phyloP scores from a whole-genome alignment of 1,140 invertebrate genomes.

The Leptinotarsa defecta region DNA sequence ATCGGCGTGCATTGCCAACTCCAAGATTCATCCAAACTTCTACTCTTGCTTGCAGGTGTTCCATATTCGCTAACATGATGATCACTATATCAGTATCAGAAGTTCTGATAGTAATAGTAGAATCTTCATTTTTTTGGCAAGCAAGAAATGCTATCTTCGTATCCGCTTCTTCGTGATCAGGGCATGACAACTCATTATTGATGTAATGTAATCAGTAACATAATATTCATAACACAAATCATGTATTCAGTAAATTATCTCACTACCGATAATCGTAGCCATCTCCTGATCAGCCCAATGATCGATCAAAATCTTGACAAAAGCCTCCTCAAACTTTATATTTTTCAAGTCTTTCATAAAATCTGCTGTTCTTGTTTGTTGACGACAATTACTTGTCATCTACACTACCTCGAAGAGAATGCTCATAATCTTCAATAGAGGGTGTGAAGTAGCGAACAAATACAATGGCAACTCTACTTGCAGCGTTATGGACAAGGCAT shows the following conservation, averaged over 20 bases:
- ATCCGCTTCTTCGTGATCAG: slow-evolving; percentile 50
- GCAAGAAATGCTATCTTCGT: slow-evolving; percentile 49
- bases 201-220: slow-evolving; percentile 28
- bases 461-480: slow-evolving; percentile 36
- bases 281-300: slow-evolving; percentile 33
- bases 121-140: slow-evolving; percentile 41
- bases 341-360: slow-evolving; percentile 36
- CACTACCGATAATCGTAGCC: slow-evolving; percentile 28
- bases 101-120: slow-evolving; percentile 32
- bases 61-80: slow-evolving; percentile 25
- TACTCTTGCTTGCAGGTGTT: slow-evolving; percentile 28
- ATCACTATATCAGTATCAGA: slow-evolving; percentile 28
- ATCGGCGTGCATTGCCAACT: slow-evolving; percentile 29
- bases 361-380: slow-evolving; percentile 32
- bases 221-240: slow-evolving; percentile 30
- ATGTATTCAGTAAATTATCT: slow-evolving; percentile 32
- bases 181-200: slow-evolving; percentile 30
- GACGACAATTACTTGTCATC: slow-evolving; percentile 28
- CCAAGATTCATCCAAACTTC: slow-evolving; percentile 29
- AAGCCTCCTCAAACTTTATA: slow-evolving; percentile 36
- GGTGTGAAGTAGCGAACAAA: slow-evolving; percentile 33
- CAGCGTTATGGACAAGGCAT: slow-evolving; percentile 32
- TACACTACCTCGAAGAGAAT: slow-evolving; percentile 23
- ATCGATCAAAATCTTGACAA: slow-evolving; percentile 39
- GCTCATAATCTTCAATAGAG: slow-evolving; percentile 31